A percentile compares a stretch with the other conserved stretches of the same genome.
phyloP scores from a whole-genome alignment of 2,888 invertebrate genomes.

The Caenorhabditis sp. region DNA sequence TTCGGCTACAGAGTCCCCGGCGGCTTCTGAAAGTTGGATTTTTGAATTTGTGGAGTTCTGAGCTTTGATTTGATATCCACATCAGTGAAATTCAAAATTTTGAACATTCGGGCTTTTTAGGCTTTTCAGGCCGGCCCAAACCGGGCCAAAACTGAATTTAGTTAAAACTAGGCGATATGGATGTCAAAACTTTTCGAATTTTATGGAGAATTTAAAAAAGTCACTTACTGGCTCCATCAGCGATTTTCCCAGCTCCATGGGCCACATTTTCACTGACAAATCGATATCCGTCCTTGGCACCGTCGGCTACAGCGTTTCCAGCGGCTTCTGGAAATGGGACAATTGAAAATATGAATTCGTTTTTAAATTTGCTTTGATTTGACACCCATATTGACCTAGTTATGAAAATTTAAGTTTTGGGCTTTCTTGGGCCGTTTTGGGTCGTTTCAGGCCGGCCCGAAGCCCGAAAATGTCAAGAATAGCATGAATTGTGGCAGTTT shows the following conservation, averaged over 20 bases:
- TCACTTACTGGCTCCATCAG: conserved; percentile 16
- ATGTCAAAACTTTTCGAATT: not conserved
- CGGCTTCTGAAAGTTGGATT: conserved; percentile 6
- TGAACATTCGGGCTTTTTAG: too few species aligned
- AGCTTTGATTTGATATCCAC: not conserved
- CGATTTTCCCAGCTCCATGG: conserved; percentile 34
- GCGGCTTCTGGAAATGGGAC: conserved; percentile 26
- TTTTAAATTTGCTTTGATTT: not conserved
- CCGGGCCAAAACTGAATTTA: not conserved
- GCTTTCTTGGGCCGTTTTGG: too few species aligned
- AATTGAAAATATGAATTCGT: not conserved
- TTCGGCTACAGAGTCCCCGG: conserved; percentile 16
- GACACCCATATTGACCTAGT: too few species aligned
- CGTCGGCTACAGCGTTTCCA: conserved; percentile 29
- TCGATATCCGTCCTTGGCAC: conserved; percentile 17
- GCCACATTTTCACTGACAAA: conserved; percentile 25
- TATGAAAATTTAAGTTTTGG: too few species aligned
- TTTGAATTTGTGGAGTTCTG: not conserved
- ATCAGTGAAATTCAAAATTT: too few species aligned
- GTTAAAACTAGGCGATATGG: not conserved
- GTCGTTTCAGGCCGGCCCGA: too few species aligned
- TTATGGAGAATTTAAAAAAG: not conserved
- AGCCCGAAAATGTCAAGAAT: not conserved
- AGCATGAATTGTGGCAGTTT: not conserved
- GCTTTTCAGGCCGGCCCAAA: too few species aligned